Evolutionary conservation across 2,888 invertebrate genomes (phyloP).

Genomic region (Epinotia brunnichana): DNA sequence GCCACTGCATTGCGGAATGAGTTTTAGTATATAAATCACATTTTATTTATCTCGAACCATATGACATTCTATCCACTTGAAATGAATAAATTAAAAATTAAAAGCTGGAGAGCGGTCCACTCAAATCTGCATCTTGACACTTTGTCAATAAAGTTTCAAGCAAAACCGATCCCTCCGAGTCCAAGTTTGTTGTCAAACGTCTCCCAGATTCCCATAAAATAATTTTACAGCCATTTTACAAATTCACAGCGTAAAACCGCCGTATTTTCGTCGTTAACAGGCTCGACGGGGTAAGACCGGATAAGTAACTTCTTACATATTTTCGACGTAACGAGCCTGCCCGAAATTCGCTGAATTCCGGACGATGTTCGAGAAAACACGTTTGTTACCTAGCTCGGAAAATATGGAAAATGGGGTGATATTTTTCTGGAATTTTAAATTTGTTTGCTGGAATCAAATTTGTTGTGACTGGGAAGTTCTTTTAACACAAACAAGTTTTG

Average conservation of each 20-base stretch:
- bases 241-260: constrained; percentile 27
- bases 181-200: neutral
- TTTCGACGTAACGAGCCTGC: constrained; percentile 33
- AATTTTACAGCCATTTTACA: constrained; percentile 32
- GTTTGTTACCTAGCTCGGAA: constrained; percentile 25
- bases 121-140: neutral
- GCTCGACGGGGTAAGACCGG: constrained; percentile 1
- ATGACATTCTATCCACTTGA: neutral
- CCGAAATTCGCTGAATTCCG: constrained; percentile 28
- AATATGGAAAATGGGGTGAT: constrained; percentile 20
- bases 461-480: neutral
- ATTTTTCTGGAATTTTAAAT: constrained; percentile 24
- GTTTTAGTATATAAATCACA: neutral
- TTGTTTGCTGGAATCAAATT: constrained; percentile 10
- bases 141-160: constrained; percentile 14
- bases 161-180: constrained; percentile 1
- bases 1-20: neutral
- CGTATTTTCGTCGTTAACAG: constrained; percentile 33
- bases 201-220: constrained; percentile 31
- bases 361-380: constrained; percentile 18
- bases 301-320: constrained; percentile 39
- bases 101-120: neutral
- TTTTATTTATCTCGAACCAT: neutral
- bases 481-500: constrained; percentile 8
- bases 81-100: neutral